Conservation (phyloP, 1,140 invertebrate genomes). For the Palaemon carinicauda region DNA sequence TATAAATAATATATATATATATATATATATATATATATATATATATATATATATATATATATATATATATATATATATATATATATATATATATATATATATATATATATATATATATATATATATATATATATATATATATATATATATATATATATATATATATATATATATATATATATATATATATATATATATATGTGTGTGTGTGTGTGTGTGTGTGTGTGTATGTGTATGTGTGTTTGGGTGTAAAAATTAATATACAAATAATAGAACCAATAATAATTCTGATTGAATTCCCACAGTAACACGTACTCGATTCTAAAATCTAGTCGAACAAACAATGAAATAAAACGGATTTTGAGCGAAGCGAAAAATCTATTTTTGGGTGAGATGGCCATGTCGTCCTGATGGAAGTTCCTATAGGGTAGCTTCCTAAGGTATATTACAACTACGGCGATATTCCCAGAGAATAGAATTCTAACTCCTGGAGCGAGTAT, state of each 20-base stretch:
- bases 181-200: neutral
- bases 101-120: neutral
- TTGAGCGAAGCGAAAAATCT: no score
- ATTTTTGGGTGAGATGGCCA: no score
- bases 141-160: neutral
- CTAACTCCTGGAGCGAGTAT: no score
- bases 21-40: slow-evolving; percentile 14
- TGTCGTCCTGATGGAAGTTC: no score
- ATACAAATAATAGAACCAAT: neutral
- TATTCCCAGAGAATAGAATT: no score
- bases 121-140: neutral
- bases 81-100: neutral
- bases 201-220: neutral
- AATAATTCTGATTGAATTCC: neutral
- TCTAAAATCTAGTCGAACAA: no score
- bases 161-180: neutral
- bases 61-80: slow-evolving; percentile 4
- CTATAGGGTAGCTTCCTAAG: no score
- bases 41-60: slow-evolving; percentile 14
- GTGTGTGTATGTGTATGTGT: neutral
- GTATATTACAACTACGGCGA: no score
- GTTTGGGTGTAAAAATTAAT: neutral
- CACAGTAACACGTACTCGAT: no score
- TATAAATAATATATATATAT: slow-evolving; percentile 7
- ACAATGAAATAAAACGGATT: no score